Evolutionary conservation across 1,140 invertebrate species (phyloP), one percentile per base, ranked within the genome.

Genomic region (Rhagoletis pomonella): DNA sequence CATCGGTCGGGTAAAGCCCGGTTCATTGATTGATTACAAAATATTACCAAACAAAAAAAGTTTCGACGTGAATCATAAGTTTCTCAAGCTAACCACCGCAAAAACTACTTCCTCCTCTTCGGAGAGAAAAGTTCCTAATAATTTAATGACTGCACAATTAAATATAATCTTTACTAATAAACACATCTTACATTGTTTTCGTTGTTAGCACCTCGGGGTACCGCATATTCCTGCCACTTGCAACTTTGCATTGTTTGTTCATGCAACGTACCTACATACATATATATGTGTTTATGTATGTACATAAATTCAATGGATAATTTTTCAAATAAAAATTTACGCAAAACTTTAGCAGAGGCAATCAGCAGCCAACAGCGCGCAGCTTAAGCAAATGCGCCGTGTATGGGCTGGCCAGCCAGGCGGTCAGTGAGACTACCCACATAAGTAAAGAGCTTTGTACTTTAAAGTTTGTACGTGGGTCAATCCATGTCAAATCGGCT

Each of bases 261-360:
- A 81, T 81, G 73, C 47, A 81, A 81, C 17, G 9, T 55, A n/a
- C n/a, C n/a, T n/a, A n/a, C n/a, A n/a, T n/a, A n/a, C n/a, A n/a
- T n/a, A n/a, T n/a, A n/a, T n/a, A n/a, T n/a, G n/a, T n/a, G n/a
- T n/a, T n/a, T n/a, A n/a, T n/a, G n/a, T n/a, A n/a, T n/a, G n/a
- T n/a, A 7, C 4, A 55, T 2, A 81, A 81, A 81, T 81, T 55
- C 73, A 81, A 81, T 81, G 55, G 73, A 81, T 42, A 81, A 81
- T 81, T 81, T 81, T 81, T 81, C 47, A 81, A 81, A 81, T 81
- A 29, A 81, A 81, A 81, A 17, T 81, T 81, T 81, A 81, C 73
- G 73, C 73, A 81, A 81, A 69, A 12, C 73, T 6, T n/a, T 6
- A 81, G 73, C 73, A 81, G 73, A n/a, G 73, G 17, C 73, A 81